A percentile compares a stretch with the other conserved stretches of the same genome.
Evolutionary conservation across 2,113 vertebrate genomes (phyloP).

Genomic region (Castor canadensis): DNA sequence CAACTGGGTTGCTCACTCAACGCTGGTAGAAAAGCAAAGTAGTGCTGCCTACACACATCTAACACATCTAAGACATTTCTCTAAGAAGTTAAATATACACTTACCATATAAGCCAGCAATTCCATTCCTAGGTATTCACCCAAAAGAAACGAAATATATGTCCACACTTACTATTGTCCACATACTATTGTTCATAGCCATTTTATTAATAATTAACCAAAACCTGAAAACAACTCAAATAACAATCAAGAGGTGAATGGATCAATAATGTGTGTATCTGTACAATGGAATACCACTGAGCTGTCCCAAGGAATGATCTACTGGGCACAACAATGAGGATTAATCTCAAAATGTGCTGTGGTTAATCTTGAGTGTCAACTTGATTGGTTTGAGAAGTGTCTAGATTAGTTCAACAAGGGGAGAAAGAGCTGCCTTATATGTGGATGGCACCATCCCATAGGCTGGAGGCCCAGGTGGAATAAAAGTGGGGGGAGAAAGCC

Average conservation of each 20-base stretch:
- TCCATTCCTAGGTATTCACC: neutral
- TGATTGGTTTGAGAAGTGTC: too few species aligned
- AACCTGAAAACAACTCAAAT: neutral
- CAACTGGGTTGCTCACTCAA: too few species aligned
- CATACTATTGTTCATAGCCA: neutral
- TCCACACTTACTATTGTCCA: neutral
- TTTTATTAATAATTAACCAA: neutral
- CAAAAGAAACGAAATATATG: neutral
- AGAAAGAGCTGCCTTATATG: too few species aligned
- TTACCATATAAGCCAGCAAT: too few species aligned
- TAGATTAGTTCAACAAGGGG: too few species aligned
- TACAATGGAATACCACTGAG: neutral
- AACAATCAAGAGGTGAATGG: neutral
- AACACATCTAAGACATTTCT: neutral
- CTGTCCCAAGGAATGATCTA: neutral
- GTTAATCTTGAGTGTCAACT: too few species aligned
- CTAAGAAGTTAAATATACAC: neutral
- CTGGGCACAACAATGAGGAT: too few species aligned
- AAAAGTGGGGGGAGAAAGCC: too few species aligned
- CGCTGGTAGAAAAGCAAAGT: neutral
- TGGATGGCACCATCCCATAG: too few species aligned
- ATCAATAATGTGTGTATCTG: accelerated
- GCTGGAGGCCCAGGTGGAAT: too few species aligned
- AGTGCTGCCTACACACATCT: neutral
- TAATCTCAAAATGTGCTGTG: too few species aligned